phyloP scores from a whole-genome alignment of 1,140 invertebrate genomes.

The Plectrocnemia conspersa region DNA sequence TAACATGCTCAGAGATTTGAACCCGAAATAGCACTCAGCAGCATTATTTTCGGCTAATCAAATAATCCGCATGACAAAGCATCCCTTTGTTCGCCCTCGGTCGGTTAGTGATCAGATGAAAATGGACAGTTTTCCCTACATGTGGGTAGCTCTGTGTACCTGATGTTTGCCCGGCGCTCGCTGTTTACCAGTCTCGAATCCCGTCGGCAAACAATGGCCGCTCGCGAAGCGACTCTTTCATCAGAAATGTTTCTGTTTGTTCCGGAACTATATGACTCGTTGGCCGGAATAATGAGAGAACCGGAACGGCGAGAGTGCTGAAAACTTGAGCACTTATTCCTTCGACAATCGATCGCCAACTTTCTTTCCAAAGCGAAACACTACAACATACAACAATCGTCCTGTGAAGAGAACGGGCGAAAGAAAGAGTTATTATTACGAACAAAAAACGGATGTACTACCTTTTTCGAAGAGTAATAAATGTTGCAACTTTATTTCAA shows the following conservation, averaged over 20 bases:
- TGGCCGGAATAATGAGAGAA: constrained; percentile 16
- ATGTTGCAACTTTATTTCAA: too few relatives aligned
- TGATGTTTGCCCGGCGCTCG: constrained; percentile 6
- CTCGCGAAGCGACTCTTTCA: constrained; percentile 6
- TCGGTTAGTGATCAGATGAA: constrained; percentile 16
- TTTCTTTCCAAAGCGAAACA: too few relatives aligned
- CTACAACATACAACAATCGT: too few relatives aligned
- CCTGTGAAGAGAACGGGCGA: too few relatives aligned
- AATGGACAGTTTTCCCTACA: constrained; percentile 12
- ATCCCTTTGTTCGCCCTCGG: constrained; percentile 2
- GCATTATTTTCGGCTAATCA: constrained; percentile 13
- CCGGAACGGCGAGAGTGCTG: too few relatives aligned
- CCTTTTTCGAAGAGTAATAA: too few relatives aligned
- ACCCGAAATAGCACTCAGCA: too few relatives aligned
- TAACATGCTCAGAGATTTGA: too few relatives aligned
- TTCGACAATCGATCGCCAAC: too few relatives aligned
- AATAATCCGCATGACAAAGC: constrained; percentile 14
- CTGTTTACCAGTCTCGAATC: constrained; percentile 8
- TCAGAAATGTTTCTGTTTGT: constrained; percentile 14
- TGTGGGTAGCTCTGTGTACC: background rate
- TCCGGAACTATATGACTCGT: constrained; percentile 10
- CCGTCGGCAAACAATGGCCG: constrained; percentile 13
- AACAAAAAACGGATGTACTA: too few relatives aligned
- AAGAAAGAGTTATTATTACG: too few relatives aligned
- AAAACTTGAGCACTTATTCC: too few relatives aligned